Conservation (phyloP, 1,140 invertebrate species). For the Caenorhabditis tropicalis region DNA sequence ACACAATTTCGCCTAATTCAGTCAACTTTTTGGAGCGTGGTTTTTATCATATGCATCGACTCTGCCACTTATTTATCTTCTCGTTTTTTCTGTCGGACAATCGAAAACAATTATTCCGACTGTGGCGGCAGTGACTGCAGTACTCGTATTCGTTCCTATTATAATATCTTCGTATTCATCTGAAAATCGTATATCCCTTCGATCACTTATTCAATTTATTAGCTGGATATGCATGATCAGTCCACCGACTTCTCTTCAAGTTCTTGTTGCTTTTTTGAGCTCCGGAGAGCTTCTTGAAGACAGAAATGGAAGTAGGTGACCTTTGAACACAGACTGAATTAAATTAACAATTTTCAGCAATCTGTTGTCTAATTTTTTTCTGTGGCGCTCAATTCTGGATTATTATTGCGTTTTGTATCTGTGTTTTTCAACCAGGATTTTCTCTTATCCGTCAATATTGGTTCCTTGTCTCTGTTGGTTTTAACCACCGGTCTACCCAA, state of each 20-base stretch:
- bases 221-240: slow-evolving; percentile 1
- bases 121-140: background rate
- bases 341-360: background rate
- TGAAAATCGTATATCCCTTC: background rate
- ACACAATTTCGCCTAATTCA: background rate
- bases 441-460: background rate
- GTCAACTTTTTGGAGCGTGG: background rate
- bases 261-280: background rate
- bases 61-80: slow-evolving; percentile 1
- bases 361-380: background rate
- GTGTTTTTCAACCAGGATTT: slow-evolving; percentile 14
- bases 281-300: background rate
- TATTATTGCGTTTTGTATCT: background rate
- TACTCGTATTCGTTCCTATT: background rate
- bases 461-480: background rate
- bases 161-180: background rate
- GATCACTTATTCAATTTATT: background rate
- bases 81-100: background rate
- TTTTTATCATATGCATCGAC: background rate
- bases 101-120: background rate
- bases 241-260: slow-evolving; percentile 11
- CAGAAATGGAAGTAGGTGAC: background rate
- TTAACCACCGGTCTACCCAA: background rate
- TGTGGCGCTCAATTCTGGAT: background rate
- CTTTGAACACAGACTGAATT: background rate